phyloP scores from a whole-genome alignment of 1,140 invertebrate genomes.

The Heliconius hewitsoni region DNA sequence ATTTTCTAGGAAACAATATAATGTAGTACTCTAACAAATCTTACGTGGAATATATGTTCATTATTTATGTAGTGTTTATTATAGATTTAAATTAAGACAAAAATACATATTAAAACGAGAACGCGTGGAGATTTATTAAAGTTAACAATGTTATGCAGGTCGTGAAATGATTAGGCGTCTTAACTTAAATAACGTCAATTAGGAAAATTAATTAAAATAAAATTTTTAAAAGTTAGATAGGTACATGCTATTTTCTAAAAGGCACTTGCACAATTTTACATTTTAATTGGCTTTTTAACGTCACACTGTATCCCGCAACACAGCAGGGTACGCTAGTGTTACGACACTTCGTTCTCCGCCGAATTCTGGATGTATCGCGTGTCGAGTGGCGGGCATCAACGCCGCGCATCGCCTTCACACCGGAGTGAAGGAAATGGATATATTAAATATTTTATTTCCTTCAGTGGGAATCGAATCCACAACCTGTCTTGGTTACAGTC shows the following conservation, averaged over 20 bases:
- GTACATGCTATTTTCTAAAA: not conserved
- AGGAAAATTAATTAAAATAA: too few species aligned
- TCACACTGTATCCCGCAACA: too few species aligned
- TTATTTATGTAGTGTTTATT: not conserved
- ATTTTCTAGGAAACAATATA: not conserved
- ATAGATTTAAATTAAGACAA: not conserved
- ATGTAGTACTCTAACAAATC: not conserved
- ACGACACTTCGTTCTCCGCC: too few species aligned
- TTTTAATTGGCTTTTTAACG: not conserved
- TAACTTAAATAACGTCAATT: too few species aligned
- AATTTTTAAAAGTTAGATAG: not conserved
- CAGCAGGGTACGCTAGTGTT: too few species aligned
- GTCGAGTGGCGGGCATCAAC: too few species aligned
- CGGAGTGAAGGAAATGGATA: too few species aligned
- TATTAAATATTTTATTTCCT: too few species aligned
- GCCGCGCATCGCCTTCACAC: too few species aligned
- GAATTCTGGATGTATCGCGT: too few species aligned
- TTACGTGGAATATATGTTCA: not conserved
- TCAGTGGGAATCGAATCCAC: too few species aligned
- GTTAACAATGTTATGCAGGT: constrained; percentile 1
- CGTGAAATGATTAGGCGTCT: constrained; percentile 13
- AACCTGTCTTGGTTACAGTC: too few species aligned
- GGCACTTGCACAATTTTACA: not conserved
- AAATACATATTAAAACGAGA: not conserved
- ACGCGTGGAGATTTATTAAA: not conserved